Evolutionary conservation across 2,888 invertebrate species (phyloP).

Genomic region (Stomorhina lunata): DNA sequence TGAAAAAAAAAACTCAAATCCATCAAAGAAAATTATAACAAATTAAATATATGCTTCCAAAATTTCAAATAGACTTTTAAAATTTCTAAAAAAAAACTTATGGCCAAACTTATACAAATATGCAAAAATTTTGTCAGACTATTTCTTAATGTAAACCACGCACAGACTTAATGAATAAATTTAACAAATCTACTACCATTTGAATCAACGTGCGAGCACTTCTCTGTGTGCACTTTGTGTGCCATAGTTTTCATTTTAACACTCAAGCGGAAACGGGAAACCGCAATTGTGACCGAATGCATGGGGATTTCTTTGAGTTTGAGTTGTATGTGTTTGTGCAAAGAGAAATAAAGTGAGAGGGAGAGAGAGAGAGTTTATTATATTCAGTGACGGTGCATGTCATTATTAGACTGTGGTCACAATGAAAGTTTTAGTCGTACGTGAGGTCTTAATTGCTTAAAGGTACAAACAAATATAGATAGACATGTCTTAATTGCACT

Average conservation of each 20-base stretch:
- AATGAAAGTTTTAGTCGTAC: background rate
- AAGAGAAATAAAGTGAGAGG: background rate
- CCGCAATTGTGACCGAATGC: background rate
- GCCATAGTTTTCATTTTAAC: slow-evolving; percentile 13
- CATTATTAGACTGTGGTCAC: slow-evolving; percentile 5
- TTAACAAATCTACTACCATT: slow-evolving; percentile 6
- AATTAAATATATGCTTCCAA: no score
- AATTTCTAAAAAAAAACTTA: no score
- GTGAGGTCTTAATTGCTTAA: slow-evolving; percentile 10
- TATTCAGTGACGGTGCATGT: background rate
- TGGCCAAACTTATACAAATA: no score
- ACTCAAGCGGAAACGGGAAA: background rate
- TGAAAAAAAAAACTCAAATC: no score
- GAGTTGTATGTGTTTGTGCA: background rate
- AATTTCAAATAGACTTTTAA: no score
- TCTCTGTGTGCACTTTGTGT: background rate
- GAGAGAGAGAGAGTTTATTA: background rate
- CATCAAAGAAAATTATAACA: no score
- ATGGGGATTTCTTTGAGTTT: no score
- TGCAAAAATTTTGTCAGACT: no score
- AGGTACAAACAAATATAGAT: background rate
- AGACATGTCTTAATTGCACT: background rate
- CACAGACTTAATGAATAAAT: slow-evolving; percentile 10
- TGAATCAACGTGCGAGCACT: background rate
- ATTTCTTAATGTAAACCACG: background rate